Percentiles rank a stretch among this genome's conserved stretches.
Evolutionary conservation across 2,797 vertebrate genomes (phyloP).

Genomic region (Erethizon dorsatum): DNA sequence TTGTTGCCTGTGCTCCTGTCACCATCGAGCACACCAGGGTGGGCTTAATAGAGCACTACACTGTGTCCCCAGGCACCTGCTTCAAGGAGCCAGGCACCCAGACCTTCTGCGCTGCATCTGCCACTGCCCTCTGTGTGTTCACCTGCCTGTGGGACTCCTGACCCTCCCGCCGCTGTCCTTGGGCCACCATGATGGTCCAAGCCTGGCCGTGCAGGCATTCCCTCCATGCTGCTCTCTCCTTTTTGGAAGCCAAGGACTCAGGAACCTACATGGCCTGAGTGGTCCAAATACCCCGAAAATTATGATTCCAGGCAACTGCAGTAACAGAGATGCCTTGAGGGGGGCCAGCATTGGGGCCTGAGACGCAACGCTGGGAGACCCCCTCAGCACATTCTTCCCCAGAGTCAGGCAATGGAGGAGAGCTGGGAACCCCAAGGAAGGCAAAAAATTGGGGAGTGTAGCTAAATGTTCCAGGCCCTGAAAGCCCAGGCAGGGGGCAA

Average conservation of each 20-base stretch:
- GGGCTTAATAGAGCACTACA: background rate
- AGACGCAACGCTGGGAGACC: background rate
- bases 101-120: too few species aligned
- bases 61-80: background rate
- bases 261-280: background rate
- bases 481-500: too few species aligned
- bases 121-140: background rate
- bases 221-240: background rate
- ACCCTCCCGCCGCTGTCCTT: background rate
- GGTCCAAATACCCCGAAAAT: background rate
- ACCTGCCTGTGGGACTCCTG: background rate
- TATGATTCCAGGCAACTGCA: background rate
- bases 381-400: background rate
- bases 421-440: background rate
- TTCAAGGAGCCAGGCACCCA: too few species aligned
- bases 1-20: too few species aligned
- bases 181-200: fast-evolving
- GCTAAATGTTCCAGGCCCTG: background rate
- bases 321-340: background rate
- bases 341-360: too few species aligned
- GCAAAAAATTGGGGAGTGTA: background rate
- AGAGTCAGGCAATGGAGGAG: background rate
- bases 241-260: background rate
- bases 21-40: too few species aligned
- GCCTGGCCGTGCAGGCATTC: background rate